Evolutionary conservation across 1,140 invertebrate species (phyloP), one percentile per base, ranked within the genome.

Genomic region (Colletes gigas): DNA sequence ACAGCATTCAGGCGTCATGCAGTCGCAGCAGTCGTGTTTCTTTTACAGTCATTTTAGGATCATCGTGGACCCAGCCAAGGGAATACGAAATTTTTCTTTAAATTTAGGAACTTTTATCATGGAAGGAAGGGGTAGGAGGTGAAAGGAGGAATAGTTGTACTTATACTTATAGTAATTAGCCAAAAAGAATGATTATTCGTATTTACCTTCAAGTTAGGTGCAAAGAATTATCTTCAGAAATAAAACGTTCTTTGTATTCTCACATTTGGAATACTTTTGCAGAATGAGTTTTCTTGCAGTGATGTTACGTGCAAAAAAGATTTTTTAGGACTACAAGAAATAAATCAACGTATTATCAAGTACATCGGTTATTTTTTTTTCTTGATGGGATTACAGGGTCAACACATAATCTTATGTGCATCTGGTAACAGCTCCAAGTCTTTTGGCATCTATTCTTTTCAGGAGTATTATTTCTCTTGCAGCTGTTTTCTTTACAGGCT

Each of bases 401-500:
- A 89, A 88, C 83, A 89, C 81, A 88, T 83, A 85, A 81, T 87
- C 81, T 88, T 86, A 84, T 84, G 87, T 86, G 84, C 88, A 89
- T 89, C 87, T 88, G 78, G 87, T 90, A 83, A 85, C 88, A 89
- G 89, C 80, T 89, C 79, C 88, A 86, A 83, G 83, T 89, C 84
- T 72, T 89, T 81, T 78, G 83, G 83, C 72, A 84, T 67, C 71
- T 77, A 73, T 74, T 83, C 73, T 79, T 89, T 91, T 89, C 86
- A 90, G 90, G 86, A 88, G 88, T 83, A 87, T 88, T 73, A 89
- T 91, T 93, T 84, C 84, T 86, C 90, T 92, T 92, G 89, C 93
- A 93, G 92, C 91, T 90, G 72, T 92, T 93, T 93, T 93, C 89
- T 93, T 93, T 93, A 88, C 93, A 93, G 92, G 92, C 91, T 93